Base-by-base conservation (phyloP, 2,113 vertebrate genomes). In the Pseudorectes ferrugineus region DNA sequence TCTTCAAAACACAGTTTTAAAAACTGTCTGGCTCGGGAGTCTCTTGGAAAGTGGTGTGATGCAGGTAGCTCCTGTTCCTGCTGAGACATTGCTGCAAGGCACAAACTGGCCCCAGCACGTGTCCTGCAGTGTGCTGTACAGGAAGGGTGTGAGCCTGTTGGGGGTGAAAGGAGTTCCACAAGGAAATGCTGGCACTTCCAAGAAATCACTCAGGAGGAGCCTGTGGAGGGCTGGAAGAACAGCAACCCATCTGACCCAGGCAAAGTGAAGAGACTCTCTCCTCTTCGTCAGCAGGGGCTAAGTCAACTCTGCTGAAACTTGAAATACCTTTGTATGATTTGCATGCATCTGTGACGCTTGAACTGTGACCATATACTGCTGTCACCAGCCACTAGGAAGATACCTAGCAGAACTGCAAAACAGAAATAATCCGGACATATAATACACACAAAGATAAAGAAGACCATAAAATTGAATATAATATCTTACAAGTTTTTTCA, bases 91-190 rank as follows among this genome's bases (percentile, higher is more conserved):
- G 4, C 89, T 78, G 54, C 74, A 40, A 77, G 73, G 46, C 19
- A 12, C 38, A 49, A 61, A 52, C 89, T 85, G 86, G 94, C n/a
- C 84, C 75, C 45, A 74, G 93, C 89, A 85, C 0, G 45, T n/a
- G 12, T 63, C 54, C 59, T 6, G 0, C 52, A n/a, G 38, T 76
- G 68, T 40, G 83, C 68, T 87, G 61, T 89, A 91, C 93, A 91
- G 94, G 91, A 96, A 96, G 87, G 89, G 93, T 12, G 89, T 94
- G 93, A 18, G 0, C 33, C 92, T 90, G 66, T 92, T 54, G 58
- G 74, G 71, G 72, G 85, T 93, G 75, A 95, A 90, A 75, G 45
- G 62, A 92, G 80, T 89, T 89, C 74, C 94, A 89, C 71, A 45
- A 82, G 91, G 77, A 96, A 95, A 85, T 54, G 33, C 10, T 65